Base-by-base conservation (phyloP, 2,888 invertebrate genomes). In the Tetheella fluctuosa region DNA sequence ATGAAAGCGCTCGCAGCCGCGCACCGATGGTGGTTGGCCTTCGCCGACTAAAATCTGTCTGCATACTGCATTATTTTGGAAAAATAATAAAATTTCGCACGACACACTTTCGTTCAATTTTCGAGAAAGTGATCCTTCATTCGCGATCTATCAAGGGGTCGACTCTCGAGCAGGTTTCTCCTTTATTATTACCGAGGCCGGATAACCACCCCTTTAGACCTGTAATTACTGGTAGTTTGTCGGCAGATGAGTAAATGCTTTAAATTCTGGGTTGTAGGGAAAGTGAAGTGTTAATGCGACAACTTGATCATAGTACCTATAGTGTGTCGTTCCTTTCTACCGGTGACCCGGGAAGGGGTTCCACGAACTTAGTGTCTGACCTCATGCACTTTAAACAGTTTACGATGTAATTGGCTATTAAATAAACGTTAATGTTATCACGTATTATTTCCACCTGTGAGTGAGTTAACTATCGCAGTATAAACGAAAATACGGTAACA, bases 271-370 rank as follows among this genome's bases (percentile, higher is more conserved):
- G 88, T 84, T 89, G 82, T 74, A 79, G 88, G 84, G 91, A 91
- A 92, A 92, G 92, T 91, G 87, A 90, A 88, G 89, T 89, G 89
- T 86, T 90, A 91, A 90, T 89, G 81, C 83, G 89, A 91, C 91
- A 87, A 82, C 83, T 85, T 90, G 90, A 91, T 90, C 84, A 90
- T 85, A 89, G 48, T 48, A 4, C 13, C 34, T 34, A 34, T 34
- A 48, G 88, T 84, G 81, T 82, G 85, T 79, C 73, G 75, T 76
- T 76, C 77, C 74, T 77, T 80, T 81, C 79, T 76, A 77, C 79
- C 71, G 74, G 77, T 74, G 77, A 86, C 83, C 83, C 82, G 77
- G 84, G 85, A 88, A 86, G 81, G 70, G 69, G 76, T 80, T 83
- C 73, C 67, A 77, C 75, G 81, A 86, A 82, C 80, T 79, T 80